Conservation (phyloP, 2,797 vertebrate genomes). For the Dendrocincla fuliginosa region DNA sequence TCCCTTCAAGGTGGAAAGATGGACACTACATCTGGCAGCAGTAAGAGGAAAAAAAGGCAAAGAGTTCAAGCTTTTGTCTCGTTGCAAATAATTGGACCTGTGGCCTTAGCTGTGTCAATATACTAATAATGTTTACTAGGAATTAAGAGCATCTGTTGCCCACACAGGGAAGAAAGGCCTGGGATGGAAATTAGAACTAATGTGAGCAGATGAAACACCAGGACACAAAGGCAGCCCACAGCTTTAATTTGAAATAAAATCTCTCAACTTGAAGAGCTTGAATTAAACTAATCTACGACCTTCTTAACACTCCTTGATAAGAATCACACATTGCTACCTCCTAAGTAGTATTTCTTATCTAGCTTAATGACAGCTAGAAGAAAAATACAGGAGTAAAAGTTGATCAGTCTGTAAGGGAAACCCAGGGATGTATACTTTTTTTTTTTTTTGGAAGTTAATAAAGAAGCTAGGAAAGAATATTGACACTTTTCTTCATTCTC, state of each 20-base stretch:
- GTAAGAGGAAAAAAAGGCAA: not conserved
- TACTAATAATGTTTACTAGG: not conserved
- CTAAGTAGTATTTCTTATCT: not conserved
- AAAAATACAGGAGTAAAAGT: not conserved
- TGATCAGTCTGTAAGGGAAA: not conserved
- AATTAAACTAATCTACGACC: not conserved
- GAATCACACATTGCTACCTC: not conserved
- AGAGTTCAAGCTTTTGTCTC: not conserved
- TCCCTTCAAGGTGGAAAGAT: not conserved
- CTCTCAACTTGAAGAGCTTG: not conserved
- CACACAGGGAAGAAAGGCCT: not conserved
- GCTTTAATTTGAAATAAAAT: slow-evolving; percentile 20
- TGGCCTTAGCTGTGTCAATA: not conserved
- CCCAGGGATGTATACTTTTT: not conserved
- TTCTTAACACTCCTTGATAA: not conserved
- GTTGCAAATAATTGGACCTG: not conserved
- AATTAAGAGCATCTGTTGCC: slow-evolving; percentile 9
- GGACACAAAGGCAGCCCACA: not conserved
- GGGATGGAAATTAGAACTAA: not conserved
- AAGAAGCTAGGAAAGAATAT: not conserved
- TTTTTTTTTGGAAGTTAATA: not conserved
- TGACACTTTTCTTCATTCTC: not conserved
- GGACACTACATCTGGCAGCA: not conserved
- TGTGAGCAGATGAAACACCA: slow-evolving; percentile 1
- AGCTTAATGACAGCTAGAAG: not conserved